phyloP scores from a whole-genome alignment of 1,140 invertebrate genomes.

The Ceratina australensis region DNA sequence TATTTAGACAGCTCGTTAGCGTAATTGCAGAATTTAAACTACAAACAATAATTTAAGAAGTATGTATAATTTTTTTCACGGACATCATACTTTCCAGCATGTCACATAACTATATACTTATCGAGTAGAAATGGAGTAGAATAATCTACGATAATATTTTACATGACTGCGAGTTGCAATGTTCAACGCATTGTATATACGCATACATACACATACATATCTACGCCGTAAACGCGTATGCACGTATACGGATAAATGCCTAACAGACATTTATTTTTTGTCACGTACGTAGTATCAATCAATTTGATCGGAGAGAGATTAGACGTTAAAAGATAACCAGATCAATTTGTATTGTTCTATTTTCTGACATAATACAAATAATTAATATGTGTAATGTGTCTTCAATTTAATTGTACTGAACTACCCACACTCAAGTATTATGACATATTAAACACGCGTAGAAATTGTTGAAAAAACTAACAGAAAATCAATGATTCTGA shows the following conservation, averaged over 20 bases:
- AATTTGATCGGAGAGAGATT: constrained; percentile 11
- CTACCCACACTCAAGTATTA: background rate
- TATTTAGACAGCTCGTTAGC: background rate
- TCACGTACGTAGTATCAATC: background rate
- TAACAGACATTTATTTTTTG: background rate
- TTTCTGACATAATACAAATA: background rate
- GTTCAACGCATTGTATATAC: background rate
- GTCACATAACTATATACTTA: background rate
- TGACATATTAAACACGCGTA: background rate
- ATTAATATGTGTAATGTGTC: background rate
- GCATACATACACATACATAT: background rate
- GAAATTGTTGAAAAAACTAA: too few species aligned
- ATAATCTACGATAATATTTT: constrained; percentile 23
- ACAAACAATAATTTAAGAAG: constrained; percentile 2
- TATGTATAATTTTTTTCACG: background rate
- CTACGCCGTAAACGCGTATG: too few species aligned
- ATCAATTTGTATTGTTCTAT: background rate
- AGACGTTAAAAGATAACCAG: background rate
- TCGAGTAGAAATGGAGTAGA: too few species aligned
- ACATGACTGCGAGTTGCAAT: background rate
- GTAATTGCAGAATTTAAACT: constrained; percentile 4
- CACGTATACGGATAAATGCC: background rate
- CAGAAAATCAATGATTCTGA: too few species aligned
- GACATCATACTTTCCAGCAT: background rate
- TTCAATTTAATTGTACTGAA: background rate